Base-by-base conservation (phyloP, 2,888 invertebrate genomes). In the Drosophila mulleri region DNA sequence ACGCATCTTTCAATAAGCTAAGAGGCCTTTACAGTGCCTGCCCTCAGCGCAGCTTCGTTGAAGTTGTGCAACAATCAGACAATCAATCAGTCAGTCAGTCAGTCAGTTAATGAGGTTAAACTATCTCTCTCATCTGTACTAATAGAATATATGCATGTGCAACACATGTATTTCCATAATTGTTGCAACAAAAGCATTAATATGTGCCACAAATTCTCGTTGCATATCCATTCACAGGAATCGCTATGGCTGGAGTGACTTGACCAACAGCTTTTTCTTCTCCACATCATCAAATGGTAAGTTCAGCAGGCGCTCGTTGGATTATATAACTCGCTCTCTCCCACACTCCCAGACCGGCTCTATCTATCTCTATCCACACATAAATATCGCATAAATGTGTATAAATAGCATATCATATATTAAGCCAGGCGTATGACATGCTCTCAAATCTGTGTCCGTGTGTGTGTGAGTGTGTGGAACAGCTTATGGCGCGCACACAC, bases 211-310 rank as follows among this genome's bases (percentile, higher is more conserved):
- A 16, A n/a, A 29, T 29, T 63, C 14, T 45, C 16, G 23, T 23
- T 45, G 2, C 16, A 16, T 14, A 16, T 14, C 16, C 37, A 39
- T 39, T 39, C 16, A 16, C 88, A 93, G 93, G 89, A 96, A 95
- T 92, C 94, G 95, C 78, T 95, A 94, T 90, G 95, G 95, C 70
- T 95, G 95, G 95, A 95, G 95, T 91, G 94, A 94, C 62, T 93
- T 94, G 82, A 95, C 95, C 29, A 94, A 94, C 62, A 94, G 94
- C 60, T 95, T 95, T 91, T 93, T 94, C 70, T 95, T 95, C 91
- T 94, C 94, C 82, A 95, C 95, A 74, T 94, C 95, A 80, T 94
- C 94, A 78, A 94, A 94, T 93, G 95, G 95, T 95, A 88, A 92
- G 94, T 93, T 16, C 9, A 23, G 26, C 26, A 26, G 5, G 3